These are phyloP conservation scores for Azorinus chamasolen DNA, from an alignment of 2,888 invertebrate genomes.

Conservation along the genomic window DNA sequence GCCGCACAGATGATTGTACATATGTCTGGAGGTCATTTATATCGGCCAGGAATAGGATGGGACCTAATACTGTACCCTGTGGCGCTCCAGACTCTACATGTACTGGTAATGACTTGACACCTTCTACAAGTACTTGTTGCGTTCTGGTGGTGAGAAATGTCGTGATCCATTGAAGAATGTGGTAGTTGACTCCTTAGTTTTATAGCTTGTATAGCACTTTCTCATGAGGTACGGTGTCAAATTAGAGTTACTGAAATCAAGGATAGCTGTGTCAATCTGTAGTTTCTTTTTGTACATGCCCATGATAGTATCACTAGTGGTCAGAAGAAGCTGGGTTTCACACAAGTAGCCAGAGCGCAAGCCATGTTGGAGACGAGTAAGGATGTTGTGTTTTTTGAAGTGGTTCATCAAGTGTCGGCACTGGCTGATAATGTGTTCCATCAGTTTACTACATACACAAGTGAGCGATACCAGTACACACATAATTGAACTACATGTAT, in stretches of 20 bases:
- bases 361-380: slow-evolving; percentile 25
- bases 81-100: slow-evolving; percentile 14
- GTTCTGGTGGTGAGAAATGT: slow-evolving; percentile 12
- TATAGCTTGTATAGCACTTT: not conserved
- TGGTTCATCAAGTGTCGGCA: slow-evolving; percentile 33
- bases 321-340: slow-evolving; percentile 23
- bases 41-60: slow-evolving; percentile 10
- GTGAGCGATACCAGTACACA: slow-evolving; percentile 36
- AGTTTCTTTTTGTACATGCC: not conserved
- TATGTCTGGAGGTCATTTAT: slow-evolving; percentile 21
- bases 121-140: slow-evolving; percentile 20
- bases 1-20: slow-evolving; percentile 2
- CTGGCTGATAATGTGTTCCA: slow-evolving; percentile 43
- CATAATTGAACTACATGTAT: no score
- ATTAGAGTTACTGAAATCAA: not conserved
- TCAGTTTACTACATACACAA: slow-evolving; percentile 23
- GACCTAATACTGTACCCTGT: slow-evolving; percentile 1
- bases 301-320: not conserved
- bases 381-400: slow-evolving; percentile 21
- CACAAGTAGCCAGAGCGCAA: slow-evolving; percentile 3
- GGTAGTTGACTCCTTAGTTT: not conserved
- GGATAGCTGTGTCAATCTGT: not conserved
- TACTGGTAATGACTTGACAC: not conserved
- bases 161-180: slow-evolving; percentile 2
- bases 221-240: slow-evolving; percentile 5